Evolutionary conservation across 2,797 vertebrate species (phyloP).

Genomic region (Kryptopterus vitreolus): DNA sequence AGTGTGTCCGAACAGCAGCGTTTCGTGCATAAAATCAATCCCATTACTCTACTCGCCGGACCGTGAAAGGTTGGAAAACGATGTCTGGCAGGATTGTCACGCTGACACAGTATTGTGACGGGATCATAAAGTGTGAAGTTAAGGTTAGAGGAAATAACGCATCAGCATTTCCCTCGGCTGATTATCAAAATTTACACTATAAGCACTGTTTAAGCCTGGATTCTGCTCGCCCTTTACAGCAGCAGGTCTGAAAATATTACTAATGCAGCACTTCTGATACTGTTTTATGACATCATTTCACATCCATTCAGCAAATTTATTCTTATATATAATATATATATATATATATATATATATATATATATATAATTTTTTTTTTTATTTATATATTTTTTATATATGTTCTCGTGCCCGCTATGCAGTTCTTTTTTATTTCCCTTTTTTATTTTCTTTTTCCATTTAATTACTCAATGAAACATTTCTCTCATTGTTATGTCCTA

Average conservation of each 20-base stretch:
- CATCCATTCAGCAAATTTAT: too few species aligned
- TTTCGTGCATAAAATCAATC: not conserved
- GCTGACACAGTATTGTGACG: not conserved
- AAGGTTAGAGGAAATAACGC: not conserved
- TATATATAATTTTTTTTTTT: too few species aligned
- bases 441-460: too few species aligned
- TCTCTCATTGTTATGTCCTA: too few species aligned
- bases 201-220: not conserved
- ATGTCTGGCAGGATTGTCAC: not conserved
- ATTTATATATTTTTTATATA: too few species aligned
- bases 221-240: not conserved
- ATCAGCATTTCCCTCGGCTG: not conserved
- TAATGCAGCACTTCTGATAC: not conserved
- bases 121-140: not conserved
- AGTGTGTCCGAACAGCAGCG: not conserved
- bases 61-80: conserved; percentile 5
- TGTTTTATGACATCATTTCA: too few species aligned
- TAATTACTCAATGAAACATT: too few species aligned
- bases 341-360: too few species aligned
- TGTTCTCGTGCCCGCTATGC: too few species aligned
- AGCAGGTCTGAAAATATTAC: not conserved
- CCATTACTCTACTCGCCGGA: conserved; percentile 1
- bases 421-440: too few species aligned
- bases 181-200: not conserved
- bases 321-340: too few species aligned